Conservation (phyloP, 2,113 vertebrate species). For the Chloropsis cyanopogon region DNA sequence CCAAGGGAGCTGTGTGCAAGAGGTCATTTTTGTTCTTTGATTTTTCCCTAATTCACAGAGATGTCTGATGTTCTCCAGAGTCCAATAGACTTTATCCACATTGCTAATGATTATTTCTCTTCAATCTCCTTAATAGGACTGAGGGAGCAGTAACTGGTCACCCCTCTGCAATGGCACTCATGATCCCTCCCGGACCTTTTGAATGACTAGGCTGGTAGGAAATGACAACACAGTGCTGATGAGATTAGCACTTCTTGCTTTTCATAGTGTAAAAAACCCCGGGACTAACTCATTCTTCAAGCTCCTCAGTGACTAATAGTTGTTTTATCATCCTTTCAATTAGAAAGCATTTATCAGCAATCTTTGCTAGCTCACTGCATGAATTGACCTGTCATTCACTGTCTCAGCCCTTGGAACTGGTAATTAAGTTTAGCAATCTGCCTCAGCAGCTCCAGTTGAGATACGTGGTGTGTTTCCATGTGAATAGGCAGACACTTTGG, state of each 20-base stretch:
- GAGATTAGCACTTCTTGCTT: slow-evolving; percentile 24
- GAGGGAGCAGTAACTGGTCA: background rate
- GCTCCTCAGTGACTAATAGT: slow-evolving; percentile 63
- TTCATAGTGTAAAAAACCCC: background rate
- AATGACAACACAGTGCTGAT: slow-evolving; percentile 11
- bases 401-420: slow-evolving; percentile 66
- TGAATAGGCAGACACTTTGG: background rate
- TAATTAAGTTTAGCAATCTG: slow-evolving; percentile 73
- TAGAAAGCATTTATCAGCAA: slow-evolving; percentile 73
- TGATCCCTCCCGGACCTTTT: background rate
- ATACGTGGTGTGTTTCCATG: background rate
- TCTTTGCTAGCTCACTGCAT: slow-evolving; percentile 67
- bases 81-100: background rate
- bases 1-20: background rate
- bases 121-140: background rate
- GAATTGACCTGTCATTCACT: slow-evolving; percentile 69
- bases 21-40: background rate
- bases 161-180: background rate
- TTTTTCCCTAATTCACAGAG: background rate
- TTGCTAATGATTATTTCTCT: background rate
- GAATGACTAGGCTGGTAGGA: slow-evolving; percentile 18
- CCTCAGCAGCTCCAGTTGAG: slow-evolving; percentile 30
- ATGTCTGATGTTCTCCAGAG: background rate
- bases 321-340: slow-evolving; percentile 73
- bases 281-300: slow-evolving; percentile 28